These are phyloP conservation scores for Drosophila pectinifera DNA, from an alignment of 1,140 invertebrate species.

Conservation along the genomic window DNA sequence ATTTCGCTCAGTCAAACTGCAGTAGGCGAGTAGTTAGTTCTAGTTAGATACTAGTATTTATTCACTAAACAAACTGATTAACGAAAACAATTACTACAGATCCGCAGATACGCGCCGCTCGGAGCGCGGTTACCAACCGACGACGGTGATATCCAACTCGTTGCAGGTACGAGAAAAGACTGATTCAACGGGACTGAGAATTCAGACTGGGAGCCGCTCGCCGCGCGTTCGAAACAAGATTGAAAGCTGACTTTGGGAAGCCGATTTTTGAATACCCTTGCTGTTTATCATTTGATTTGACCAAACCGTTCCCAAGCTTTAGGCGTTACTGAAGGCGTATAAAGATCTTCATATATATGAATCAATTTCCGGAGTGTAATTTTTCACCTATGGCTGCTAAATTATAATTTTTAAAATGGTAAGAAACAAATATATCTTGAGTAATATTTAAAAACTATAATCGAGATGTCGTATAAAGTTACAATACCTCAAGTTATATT, in stretches of 20 bases:
- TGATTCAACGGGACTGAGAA: slow-evolving; percentile 53
- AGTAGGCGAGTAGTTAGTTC: slow-evolving; percentile 1
- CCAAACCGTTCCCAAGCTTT: background rate
- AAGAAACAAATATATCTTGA: too few relatives aligned
- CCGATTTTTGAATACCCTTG: slow-evolving; percentile 6
- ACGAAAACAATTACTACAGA: slow-evolving; percentile 23
- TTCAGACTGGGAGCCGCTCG: slow-evolving; percentile 27
- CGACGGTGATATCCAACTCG: slow-evolving; percentile 66
- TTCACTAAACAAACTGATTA: slow-evolving; percentile 37
- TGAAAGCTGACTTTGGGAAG: background rate
- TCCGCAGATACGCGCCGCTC: slow-evolving; percentile 49
- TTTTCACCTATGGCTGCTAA: background rate
- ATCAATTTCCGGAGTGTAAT: background rate
- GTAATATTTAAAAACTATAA: too few relatives aligned
- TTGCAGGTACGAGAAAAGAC: slow-evolving; percentile 71
- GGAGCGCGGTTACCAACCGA: slow-evolving; percentile 53
- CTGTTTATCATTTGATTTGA: too few relatives aligned
- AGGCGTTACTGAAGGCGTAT: background rate
- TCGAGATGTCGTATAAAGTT: too few relatives aligned
- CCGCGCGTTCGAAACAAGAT: slow-evolving; percentile 9
- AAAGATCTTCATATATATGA: background rate
- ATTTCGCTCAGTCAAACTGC: slow-evolving; percentile 21
- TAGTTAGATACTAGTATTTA: slow-evolving; percentile 12
- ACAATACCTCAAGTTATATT: too few relatives aligned
- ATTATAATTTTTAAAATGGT: background rate